phyloP scores from a whole-genome alignment of 2,113 vertebrate genomes.

The Fregetta grallaria region DNA sequence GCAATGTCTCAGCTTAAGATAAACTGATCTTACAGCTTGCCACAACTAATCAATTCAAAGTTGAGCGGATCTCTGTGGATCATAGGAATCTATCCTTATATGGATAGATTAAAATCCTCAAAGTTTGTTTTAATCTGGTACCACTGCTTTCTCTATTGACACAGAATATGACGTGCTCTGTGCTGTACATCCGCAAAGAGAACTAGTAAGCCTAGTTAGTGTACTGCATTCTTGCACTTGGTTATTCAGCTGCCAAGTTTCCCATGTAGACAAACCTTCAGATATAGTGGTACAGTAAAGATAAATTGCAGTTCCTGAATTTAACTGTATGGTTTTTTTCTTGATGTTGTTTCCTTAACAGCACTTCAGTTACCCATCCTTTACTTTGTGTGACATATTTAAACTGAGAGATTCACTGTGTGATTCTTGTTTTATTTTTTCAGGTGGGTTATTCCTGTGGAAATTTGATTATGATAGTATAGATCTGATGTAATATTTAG shows the following conservation, averaged over 20 bases:
- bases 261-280: fast-evolving
- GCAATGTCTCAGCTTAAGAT: neutral
- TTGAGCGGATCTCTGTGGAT: neutral
- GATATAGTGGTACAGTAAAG: neutral
- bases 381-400: neutral
- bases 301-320: neutral
- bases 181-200: no score
- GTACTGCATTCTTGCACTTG: neutral
- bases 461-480: neutral
- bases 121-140: neutral
- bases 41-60: neutral
- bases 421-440: neutral
- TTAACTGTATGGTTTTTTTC: neutral
- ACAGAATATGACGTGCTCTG: fast-evolving
- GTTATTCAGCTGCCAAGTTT: neutral
- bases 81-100: neutral
- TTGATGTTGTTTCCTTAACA: neutral
- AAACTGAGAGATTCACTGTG: neutral
- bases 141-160: neutral
- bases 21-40: neutral
- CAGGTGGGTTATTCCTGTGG: neutral
- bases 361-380: neutral
- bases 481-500: neutral
- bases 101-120: neutral
- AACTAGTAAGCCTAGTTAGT: neutral